Evolutionary conservation across 2,888 invertebrate species (phyloP), one percentile per base, ranked within the genome.

Genomic region (Lasioglossum villosulum): DNA sequence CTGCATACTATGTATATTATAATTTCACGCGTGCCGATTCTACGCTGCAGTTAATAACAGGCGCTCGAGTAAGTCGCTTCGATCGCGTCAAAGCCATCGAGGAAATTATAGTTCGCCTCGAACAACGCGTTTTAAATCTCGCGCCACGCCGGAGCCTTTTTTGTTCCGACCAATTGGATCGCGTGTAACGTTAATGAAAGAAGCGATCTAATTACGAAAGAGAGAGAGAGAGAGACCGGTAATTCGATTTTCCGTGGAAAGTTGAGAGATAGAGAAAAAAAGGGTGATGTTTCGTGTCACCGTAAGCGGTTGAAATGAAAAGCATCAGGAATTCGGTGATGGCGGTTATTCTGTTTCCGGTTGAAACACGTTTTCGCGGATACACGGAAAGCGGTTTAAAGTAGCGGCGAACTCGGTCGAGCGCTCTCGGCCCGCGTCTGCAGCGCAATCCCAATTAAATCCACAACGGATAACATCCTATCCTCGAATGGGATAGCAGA

Each of bases 361-460:
- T 23, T 52, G 19, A 52, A n/a, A 12, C 59, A 27, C 27, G 59
- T 27, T 14, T n/a, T 59, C n/a, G n/a, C 56, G 10, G n/a, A 59
- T 27, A 59, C 59, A 52, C 8, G 59, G 27, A 27, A 27, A 63
- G 30, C 59, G 76, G 72, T 80, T 86, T 84, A 75, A 86, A 86
- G 76, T 78, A 77, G 74, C 30, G 66, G 48, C 72, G 10, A 70
- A 37, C 71, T 34, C 42, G 10, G 42, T n/a, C 0, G 16, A 30
- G 45, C 34, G 66, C 37, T 45, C 72, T 78, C 78, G 85, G 63
- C 52, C 12, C 30, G 63, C 73, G 48, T 82, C 76, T 82, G 27
- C 66, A 39, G 6, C 48, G 72, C 75, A 78, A 79, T 87, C 72
- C 87, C 87, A 86, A 87, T 87, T 86, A 87, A 87, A 83, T 87